Percentiles rank a stretch among this genome's conserved stretches.
Evolutionary conservation across 2,113 vertebrate species (phyloP).

Genomic region (Laticauda laticaudata): DNA sequence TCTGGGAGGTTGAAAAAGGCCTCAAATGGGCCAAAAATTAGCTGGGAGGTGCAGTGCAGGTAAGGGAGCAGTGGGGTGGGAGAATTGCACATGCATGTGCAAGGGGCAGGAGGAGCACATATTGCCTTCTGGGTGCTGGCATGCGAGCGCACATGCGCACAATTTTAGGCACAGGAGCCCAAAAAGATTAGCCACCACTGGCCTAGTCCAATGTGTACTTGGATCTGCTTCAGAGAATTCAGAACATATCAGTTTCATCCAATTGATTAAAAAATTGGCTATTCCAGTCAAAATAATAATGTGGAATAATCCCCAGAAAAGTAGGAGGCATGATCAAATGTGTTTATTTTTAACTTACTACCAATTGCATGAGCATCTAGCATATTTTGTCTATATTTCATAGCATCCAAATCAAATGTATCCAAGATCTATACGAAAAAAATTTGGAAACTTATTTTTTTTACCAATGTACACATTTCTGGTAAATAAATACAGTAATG

Average conservation of each 20-base stretch:
- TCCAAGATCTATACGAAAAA: too few species aligned
- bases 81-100: too few species aligned
- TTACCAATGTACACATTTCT: not conserved
- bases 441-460: not conserved
- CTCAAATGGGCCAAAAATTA: too few species aligned
- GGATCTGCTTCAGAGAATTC: constrained; percentile 27
- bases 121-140: too few species aligned
- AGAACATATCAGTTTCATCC: not conserved
- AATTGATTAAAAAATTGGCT: not conserved
- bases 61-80: too few species aligned
- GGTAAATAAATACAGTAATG: not conserved
- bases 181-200: too few species aligned
- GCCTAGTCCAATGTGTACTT: constrained; percentile 33
- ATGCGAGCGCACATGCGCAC: too few species aligned
- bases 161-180: too few species aligned
- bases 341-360: not conserved
- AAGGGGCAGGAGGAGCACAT: too few species aligned
- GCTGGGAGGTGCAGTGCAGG: too few species aligned
- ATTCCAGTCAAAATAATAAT: not conserved
- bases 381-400: not conserved
- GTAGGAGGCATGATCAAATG: not conserved
- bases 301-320: not conserved
- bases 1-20: too few species aligned
- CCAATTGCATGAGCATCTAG: not conserved
- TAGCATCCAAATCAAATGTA: not conserved